Evolutionary conservation across 2,888 invertebrate species (phyloP).

Genomic region (Tubulanus polymorphus): DNA sequence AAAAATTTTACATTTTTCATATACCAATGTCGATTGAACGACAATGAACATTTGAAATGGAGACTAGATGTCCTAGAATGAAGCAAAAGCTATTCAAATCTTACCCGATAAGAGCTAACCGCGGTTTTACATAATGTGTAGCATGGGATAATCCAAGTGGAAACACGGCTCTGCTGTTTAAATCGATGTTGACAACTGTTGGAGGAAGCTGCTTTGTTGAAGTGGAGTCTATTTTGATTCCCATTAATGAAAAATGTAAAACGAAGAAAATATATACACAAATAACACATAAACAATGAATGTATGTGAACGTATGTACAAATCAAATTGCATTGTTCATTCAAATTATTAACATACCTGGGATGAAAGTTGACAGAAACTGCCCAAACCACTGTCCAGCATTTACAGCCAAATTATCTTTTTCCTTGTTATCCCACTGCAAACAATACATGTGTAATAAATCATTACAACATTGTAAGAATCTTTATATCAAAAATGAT

Average conservation of each 20-base stretch:
- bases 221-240: too few relatives aligned
- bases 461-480: neutral
- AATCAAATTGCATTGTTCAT: neutral
- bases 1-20: too few relatives aligned
- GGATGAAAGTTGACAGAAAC: conserved; percentile 25
- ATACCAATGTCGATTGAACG: too few relatives aligned
- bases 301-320: too few relatives aligned
- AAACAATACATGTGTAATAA: too few relatives aligned
- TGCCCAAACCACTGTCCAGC: conserved; percentile 24
- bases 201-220: conserved; percentile 72
- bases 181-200: conserved; percentile 60
- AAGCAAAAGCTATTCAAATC: too few relatives aligned
- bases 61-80: too few relatives aligned
- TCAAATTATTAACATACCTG: conserved; percentile 20
- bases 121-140: conserved; percentile 74
- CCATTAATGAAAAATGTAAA: too few relatives aligned
- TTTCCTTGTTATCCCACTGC: conserved; percentile 42
- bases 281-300: too few relatives aligned
- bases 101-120: conserved; percentile 83
- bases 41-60: too few relatives aligned
- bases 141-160: conserved; percentile 90
- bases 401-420: conserved; percentile 25
- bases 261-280: too few relatives aligned
- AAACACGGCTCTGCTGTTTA: conserved; percentile 75
- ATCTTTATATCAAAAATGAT: neutral